Evolutionary conservation across 2,888 invertebrate genomes (phyloP), one percentile per base, ranked within the genome.

Genomic region (Melieria crassipennis): DNA sequence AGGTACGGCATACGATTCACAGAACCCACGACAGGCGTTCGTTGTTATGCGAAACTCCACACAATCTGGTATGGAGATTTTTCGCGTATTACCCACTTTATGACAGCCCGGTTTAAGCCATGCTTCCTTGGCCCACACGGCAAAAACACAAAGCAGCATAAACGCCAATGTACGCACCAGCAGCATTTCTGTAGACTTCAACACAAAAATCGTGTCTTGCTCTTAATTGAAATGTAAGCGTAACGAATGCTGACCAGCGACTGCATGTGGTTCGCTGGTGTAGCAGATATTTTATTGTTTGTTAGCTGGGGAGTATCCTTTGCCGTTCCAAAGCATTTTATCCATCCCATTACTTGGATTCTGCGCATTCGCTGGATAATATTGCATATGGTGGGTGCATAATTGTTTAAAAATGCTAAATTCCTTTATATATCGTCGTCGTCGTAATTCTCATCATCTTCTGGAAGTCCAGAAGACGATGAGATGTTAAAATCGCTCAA

Each of bases 1-100:
- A 0, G 96, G 95, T 60, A 95, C 90, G 3, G 96, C 93, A 91
- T 93, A 95, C 4, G 95, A 95, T 82, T 93, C 92, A 85, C 96
- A 96, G 87, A 90, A 95, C 0, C 96, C 96, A 13, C 94, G 90
- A 83, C 96, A 95, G 0, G 94, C 95, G 85, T 96, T 96, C 46
- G 94, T 94, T 63, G 93, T 94, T 82, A 96, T 92, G 79, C 91
- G 90, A 85, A 96, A 95, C 81, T 93, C 92, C 0, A 95, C 92
- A 87, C 96, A 96, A 80, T 93, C 93, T 5, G 94, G 93, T 81
- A 96, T 94, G 77, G 91, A 91, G 77, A 96, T 92, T 80, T 90
- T 92, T 73, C 94, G 89, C 0, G 94, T 94, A 85, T 95, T 86
- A 90, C 94, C 94, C 77, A 93, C 92, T 89, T 91, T 91, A 82